phyloP scores from a whole-genome alignment of 1,140 invertebrate species.

The Euura lappo region DNA sequence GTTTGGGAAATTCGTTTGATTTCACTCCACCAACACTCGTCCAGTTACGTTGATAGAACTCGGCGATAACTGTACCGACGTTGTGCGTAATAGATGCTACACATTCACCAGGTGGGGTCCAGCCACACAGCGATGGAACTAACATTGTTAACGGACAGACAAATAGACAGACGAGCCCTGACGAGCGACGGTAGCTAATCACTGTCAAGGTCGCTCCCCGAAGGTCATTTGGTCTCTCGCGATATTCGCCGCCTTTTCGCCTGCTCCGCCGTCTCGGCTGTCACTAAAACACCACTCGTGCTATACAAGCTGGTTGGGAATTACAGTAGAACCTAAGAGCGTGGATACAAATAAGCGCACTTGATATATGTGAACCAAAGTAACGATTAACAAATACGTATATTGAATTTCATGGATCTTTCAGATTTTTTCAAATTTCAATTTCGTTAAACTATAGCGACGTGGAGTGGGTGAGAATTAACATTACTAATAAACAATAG shows the following conservation, averaged over 20 bases:
- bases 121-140: constrained; percentile 57
- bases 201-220: constrained; percentile 63
- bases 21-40: constrained; percentile 35
- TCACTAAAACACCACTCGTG: constrained; percentile 62
- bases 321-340: constrained; percentile 38
- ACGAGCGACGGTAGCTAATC: constrained; percentile 61
- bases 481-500: background rate
- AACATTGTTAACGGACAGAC: constrained; percentile 52
- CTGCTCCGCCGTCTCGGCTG: constrained; percentile 58
- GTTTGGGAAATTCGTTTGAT: background rate
- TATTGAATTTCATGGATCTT: too few species aligned
- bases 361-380: background rate
- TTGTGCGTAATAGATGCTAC: constrained; percentile 56
- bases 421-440: too few species aligned
- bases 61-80: constrained; percentile 43
- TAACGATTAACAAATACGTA: background rate
- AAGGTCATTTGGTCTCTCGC: constrained; percentile 63
- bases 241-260: constrained; percentile 61
- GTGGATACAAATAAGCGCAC: background rate
- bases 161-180: constrained; percentile 56
- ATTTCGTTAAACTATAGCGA: too few species aligned
- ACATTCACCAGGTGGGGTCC: constrained; percentile 59
- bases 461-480: too few species aligned
- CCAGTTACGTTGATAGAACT: constrained; percentile 34
- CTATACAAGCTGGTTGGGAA: constrained; percentile 57